phyloP scores from a whole-genome alignment of 2,888 invertebrate species.

The Sympetrum striolatum region DNA sequence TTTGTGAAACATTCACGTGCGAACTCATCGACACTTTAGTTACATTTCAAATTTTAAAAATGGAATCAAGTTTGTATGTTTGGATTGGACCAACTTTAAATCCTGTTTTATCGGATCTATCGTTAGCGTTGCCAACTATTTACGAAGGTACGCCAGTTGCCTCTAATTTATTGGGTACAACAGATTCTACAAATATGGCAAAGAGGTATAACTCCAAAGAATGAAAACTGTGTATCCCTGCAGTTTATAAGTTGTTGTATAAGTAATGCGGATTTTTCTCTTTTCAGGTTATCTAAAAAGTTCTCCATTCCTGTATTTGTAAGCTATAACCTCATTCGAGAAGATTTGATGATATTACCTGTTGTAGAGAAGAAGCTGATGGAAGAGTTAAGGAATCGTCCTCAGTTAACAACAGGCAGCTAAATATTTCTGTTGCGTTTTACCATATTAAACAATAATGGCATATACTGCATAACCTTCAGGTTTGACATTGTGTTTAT shows the following conservation, averaged over 20 bases:
- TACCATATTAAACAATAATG: too few relatives aligned
- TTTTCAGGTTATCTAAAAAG: slow-evolving; percentile 57
- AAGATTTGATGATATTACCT: slow-evolving; percentile 52
- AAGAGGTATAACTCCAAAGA: slow-evolving; percentile 44
- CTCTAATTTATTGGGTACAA: slow-evolving; percentile 58
- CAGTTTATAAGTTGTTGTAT: background rate
- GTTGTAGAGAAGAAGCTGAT: slow-evolving; percentile 58
- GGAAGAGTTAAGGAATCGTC: slow-evolving; percentile 58
- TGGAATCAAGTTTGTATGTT: slow-evolving; percentile 59
- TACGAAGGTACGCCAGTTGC: slow-evolving; percentile 55
- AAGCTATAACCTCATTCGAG: slow-evolving; percentile 61
- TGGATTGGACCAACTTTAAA: slow-evolving; percentile 59
- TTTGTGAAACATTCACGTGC: slow-evolving; percentile 55
- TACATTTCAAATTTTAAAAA: slow-evolving; percentile 59
- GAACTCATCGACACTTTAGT: slow-evolving; percentile 56
- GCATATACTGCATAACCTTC: too few relatives aligned
- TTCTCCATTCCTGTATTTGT: slow-evolving; percentile 61
- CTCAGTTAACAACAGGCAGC: background rate
- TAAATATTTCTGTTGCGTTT: too few relatives aligned
- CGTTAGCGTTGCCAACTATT: slow-evolving; percentile 55
- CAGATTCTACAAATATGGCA: slow-evolving; percentile 56
- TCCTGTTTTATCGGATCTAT: slow-evolving; percentile 57
- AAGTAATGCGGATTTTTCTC: background rate
- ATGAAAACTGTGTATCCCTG: background rate
- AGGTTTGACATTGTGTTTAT: too few relatives aligned